These are phyloP conservation scores for Cassiopea xamachana DNA, from an alignment of 30 jellyfish, hydroid and myxozoan species.

Conservation along the genomic window DNA sequence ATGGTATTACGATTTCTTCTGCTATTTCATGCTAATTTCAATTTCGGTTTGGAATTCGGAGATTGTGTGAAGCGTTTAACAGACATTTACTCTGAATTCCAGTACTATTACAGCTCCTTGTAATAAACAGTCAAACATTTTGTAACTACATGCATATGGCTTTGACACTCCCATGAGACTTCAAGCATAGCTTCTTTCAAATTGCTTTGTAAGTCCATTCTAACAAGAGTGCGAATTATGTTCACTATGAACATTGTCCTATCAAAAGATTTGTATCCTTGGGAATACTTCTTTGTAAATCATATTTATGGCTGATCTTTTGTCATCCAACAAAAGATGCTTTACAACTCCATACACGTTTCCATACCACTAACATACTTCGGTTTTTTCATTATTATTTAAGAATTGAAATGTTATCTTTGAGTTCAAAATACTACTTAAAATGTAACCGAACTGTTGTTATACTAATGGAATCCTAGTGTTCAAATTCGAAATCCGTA, in stretches of 20 bases:
- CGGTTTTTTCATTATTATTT: neutral
- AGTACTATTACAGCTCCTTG: neutral
- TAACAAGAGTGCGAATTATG: neutral
- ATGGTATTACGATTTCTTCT: too few species aligned
- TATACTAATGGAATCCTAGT: too few species aligned
- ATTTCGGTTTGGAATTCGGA: too few species aligned
- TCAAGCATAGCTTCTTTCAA: neutral
- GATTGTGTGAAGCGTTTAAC: too few species aligned
- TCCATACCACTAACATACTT: neutral
- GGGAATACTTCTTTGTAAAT: neutral
- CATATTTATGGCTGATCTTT: neutral
- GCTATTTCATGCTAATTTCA: too few species aligned
- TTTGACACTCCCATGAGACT: neutral
- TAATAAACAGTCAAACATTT: neutral
- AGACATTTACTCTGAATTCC: too few species aligned
- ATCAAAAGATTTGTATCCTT: neutral
- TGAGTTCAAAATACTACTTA: too few species aligned
- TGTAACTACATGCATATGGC: neutral
- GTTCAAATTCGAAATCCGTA: too few species aligned
- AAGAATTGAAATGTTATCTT: neutral
- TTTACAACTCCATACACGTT: neutral
- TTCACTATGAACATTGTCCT: neutral
- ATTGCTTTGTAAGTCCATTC: neutral
- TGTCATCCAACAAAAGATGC: neutral
- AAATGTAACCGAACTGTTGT: too few species aligned